Conservation (phyloP, 2,113 vertebrate species). For the Pituophis catenifer region DNA sequence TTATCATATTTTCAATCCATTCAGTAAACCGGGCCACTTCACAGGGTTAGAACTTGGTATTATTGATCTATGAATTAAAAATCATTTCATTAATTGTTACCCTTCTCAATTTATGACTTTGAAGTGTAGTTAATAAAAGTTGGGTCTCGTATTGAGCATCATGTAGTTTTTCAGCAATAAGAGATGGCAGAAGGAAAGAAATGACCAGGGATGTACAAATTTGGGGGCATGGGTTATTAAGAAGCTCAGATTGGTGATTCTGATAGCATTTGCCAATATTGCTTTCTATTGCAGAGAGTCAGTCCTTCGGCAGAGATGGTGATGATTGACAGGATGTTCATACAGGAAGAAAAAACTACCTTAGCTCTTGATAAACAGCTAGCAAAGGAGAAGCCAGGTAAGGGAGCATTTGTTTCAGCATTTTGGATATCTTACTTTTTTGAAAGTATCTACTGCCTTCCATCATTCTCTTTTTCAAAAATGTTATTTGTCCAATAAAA, state of each 20-base stretch:
- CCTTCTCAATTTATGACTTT: background rate
- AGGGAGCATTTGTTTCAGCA: rapidly evolving
- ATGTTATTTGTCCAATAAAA: background rate
- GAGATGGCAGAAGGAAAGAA: background rate
- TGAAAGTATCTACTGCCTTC: too few relatives aligned
- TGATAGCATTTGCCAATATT: background rate
- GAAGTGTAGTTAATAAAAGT: background rate
- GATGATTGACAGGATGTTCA: conserved; percentile 97
- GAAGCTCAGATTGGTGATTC: background rate
- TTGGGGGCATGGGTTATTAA: background rate
- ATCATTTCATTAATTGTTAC: background rate
- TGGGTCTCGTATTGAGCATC: background rate
- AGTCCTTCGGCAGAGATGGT: conserved; percentile 96
- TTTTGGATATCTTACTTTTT: rapidly evolving
- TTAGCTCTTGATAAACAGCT: conserved; percentile 83
- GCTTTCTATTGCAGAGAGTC: conserved; percentile 73
- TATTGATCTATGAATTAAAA: background rate
- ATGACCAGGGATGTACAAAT: background rate
- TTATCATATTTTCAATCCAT: too few relatives aligned
- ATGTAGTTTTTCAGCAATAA: background rate
- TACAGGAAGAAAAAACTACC: conserved; percentile 90
- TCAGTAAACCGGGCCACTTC: too few relatives aligned
- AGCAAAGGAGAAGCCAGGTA: conserved; percentile 91
- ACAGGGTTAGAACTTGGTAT: background rate
- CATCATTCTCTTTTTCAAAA: too few relatives aligned